Conservation (phyloP, 2,888 invertebrate genomes). For the Nematopogon swammerdamellus region DNA sequence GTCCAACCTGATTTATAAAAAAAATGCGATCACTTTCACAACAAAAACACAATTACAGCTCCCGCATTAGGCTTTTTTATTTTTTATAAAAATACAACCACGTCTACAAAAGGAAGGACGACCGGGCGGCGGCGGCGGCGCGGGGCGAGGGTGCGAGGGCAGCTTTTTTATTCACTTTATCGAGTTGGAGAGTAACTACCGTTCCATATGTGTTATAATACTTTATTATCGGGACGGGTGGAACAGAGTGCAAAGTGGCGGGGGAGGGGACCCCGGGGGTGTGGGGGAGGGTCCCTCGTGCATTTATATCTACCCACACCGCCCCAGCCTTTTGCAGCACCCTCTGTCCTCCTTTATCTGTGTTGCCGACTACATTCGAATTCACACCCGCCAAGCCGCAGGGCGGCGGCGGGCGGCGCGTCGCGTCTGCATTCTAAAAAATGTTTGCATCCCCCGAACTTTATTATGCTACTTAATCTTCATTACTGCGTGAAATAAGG, state of each 20-base stretch:
- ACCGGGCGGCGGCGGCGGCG: background rate
- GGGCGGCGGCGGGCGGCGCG: no score
- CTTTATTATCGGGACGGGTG: conserved; percentile 35
- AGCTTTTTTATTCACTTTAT: conserved; percentile 35
- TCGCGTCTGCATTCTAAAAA: no score
- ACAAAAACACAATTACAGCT: background rate
- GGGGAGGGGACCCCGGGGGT: conserved; percentile 16
- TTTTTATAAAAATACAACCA: conserved; percentile 2
- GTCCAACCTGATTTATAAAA: background rate
- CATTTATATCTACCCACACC: background rate
- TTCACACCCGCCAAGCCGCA: no score
- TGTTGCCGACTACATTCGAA: no score
- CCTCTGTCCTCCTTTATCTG: background rate
- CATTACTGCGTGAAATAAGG: no score
- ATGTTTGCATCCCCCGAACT: no score
- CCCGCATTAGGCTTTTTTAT: no score
- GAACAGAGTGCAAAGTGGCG: conserved; percentile 19
- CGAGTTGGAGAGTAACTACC: conserved; percentile 27
- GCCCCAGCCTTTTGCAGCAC: background rate
- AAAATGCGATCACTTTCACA: background rate
- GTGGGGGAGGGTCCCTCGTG: conserved; percentile 1
- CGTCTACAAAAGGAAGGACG: background rate
- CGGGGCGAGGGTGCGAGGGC: conserved; percentile 4
- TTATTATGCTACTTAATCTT: no score
- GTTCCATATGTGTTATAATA: conserved; percentile 48